Evolutionary conservation across 2,797 vertebrate genomes (phyloP).

Genomic region (Sebastes hubbsi): DNA sequence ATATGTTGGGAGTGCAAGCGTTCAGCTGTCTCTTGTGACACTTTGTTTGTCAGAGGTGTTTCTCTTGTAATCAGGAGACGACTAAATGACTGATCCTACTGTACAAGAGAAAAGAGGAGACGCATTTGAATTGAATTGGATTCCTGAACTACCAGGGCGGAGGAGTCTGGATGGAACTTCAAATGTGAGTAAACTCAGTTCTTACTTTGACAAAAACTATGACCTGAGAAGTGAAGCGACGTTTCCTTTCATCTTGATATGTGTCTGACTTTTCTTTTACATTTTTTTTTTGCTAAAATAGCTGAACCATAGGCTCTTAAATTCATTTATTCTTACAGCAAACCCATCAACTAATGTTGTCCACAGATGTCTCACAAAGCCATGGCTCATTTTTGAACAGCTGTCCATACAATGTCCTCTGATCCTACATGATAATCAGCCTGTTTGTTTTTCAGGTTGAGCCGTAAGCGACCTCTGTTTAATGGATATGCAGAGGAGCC

Average conservation of each 20-base stretch:
- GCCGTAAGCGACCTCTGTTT: slow-evolving; percentile 18
- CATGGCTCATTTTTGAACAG: background rate
- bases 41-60: background rate
- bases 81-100: background rate
- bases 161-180: slow-evolving; percentile 33
- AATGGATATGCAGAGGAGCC: background rate
- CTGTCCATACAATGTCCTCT: background rate
- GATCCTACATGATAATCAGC: background rate
- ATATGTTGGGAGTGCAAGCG: background rate
- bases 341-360: background rate
- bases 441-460: slow-evolving; percentile 44
- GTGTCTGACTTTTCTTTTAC: background rate
- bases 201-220: background rate
- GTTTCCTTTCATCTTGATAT: background rate
- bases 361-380: background rate
- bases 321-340: background rate
- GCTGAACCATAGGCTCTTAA: background rate
- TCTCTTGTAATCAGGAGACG: background rate
- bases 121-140: background rate
- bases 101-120: background rate
- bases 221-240: background rate
- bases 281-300: background rate
- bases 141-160: background rate
- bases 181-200: slow-evolving; percentile 54
- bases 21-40: background rate